Conservation (phyloP, 2,888 invertebrate species). For the Saturnia pavonia region DNA sequence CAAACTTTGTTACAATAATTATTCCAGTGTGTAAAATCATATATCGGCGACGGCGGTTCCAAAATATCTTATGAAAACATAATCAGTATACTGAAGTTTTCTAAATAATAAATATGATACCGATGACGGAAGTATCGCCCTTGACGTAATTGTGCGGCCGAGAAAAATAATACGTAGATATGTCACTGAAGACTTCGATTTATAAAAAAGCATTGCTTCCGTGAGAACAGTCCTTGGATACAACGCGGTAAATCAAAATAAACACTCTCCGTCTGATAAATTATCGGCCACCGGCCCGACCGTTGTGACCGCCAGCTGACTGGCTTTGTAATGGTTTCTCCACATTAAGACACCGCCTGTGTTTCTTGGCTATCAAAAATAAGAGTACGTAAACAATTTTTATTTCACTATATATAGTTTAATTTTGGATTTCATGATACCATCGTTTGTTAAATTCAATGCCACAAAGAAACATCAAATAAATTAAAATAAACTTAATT, state of each 20-base stretch:
- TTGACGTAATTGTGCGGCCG: constrained; percentile 51
- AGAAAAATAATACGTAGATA: constrained; percentile 52
- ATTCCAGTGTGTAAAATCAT: constrained; percentile 57
- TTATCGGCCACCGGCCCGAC: constrained; percentile 25
- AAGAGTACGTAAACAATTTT: constrained; percentile 13
- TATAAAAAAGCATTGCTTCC: constrained; percentile 54
- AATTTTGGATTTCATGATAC: not conserved
- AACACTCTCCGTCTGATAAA: constrained; percentile 44
- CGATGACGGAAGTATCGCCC: constrained; percentile 63
- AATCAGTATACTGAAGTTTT: constrained; percentile 58
- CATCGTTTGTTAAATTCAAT: not conserved
- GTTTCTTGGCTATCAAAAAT: constrained; percentile 38
- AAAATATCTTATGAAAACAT: constrained; percentile 66
- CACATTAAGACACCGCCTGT: constrained; percentile 22
- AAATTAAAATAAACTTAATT: not conserved
- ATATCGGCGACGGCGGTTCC: constrained; percentile 55
- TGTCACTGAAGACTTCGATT: constrained; percentile 53
- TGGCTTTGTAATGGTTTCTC: constrained; percentile 30
- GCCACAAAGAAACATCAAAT: not conserved
- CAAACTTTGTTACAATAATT: constrained; percentile 52
- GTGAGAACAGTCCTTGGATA: constrained; percentile 45
- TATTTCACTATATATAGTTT: not conserved
- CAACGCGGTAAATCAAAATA: constrained; percentile 52
- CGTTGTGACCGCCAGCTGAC: constrained; percentile 20
- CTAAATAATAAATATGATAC: constrained; percentile 67